phyloP scores from a whole-genome alignment of 2,888 invertebrate genomes.

The Slavum lentiscoides region DNA sequence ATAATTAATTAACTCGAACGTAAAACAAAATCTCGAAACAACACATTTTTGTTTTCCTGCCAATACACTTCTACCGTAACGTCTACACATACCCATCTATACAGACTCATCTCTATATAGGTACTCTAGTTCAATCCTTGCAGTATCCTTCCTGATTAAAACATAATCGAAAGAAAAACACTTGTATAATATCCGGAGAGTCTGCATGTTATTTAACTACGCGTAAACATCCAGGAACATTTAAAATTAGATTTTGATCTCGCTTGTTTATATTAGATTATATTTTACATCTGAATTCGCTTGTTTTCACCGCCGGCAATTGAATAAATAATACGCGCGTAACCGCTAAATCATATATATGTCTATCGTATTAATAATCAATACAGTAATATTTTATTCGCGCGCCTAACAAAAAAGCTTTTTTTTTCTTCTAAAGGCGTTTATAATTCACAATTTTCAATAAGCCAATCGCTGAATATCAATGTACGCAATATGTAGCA shows the following conservation, averaged over 20 bases:
- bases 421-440: background rate
- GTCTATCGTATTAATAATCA: no score
- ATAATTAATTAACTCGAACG: conserved; percentile 7
- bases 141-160: conserved; percentile 37
- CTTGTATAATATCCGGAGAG: conserved; percentile 26
- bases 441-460: no score
- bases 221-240: conserved; percentile 27
- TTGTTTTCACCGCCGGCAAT: background rate
- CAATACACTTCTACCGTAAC: conserved; percentile 20
- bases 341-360: background rate
- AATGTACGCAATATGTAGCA: background rate
- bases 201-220: background rate
- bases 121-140: background rate
- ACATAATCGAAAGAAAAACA: conserved; percentile 26
- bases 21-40: conserved; percentile 8
- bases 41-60: conserved; percentile 38
- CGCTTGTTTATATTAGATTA: conserved; percentile 18
- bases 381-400: background rate
- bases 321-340: background rate
- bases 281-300: conserved; percentile 9
- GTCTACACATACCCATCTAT: background rate
- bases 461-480: no score
- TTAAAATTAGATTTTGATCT: conserved; percentile 45
- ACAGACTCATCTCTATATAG: background rate
- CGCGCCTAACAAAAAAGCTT: background rate